Conservation (phyloP, 1,140 invertebrate genomes). For the Polypedilum vanderplanki region DNA sequence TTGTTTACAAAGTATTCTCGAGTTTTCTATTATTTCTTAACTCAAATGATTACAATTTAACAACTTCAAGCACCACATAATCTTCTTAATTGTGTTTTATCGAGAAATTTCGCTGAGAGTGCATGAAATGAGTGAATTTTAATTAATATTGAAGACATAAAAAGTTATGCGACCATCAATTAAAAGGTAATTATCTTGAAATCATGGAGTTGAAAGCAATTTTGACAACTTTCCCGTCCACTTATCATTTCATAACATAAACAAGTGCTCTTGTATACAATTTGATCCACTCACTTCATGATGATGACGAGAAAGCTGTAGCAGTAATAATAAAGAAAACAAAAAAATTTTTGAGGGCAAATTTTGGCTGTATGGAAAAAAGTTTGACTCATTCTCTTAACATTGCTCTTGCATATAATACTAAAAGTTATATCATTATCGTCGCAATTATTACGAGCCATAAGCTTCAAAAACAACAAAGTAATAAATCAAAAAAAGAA, state of each 20-base stretch:
- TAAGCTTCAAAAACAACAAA: conserved; percentile 19
- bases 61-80: background rate
- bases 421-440: conserved; percentile 3
- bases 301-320: no score
- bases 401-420: conserved; percentile 15
- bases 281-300: no score
- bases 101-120: background rate
- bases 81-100: conserved; percentile 14
- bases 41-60: background rate
- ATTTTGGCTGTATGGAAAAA: no score
- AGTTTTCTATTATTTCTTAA: background rate
- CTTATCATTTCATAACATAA: background rate
- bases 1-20: no score
- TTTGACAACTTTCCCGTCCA: background rate
- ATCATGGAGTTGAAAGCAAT: background rate
- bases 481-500: conserved; percentile 14
- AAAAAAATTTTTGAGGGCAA: no score
- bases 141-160: conserved; percentile 7
- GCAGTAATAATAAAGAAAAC: no score
- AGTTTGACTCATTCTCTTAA: background rate
- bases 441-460: conserved; percentile 17
- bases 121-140: conserved; percentile 1
- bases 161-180: background rate
- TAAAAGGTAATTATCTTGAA: conserved; percentile 1
- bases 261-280: background rate